Base-by-base conservation (phyloP, 2,888 invertebrate species). In the Meandrusa payeni region DNA sequence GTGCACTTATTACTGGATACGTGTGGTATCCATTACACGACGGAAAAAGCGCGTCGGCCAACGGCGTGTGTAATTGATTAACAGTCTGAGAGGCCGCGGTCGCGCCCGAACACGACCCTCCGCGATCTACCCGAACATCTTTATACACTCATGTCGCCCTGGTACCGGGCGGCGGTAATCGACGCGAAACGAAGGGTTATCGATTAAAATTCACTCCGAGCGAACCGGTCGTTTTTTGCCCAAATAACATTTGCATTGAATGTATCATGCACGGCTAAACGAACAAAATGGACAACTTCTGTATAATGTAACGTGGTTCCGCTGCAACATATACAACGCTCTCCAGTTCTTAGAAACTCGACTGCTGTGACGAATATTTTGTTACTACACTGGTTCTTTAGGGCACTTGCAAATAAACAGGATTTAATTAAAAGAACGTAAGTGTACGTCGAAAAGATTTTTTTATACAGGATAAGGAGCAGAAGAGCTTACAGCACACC, bases 51-150 rank as follows among this genome's bases (percentile, higher is more conserved):
- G 74, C 69, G 67, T 68, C 57, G 72, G 61, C 67, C 80, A 76
- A 66, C 77, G 68, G 76, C 59, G 74, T 77, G 79, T 76, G 74
- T 86, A 85, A 86, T 86, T 83, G 80, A 85, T 83, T 79, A 78
- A 72, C 76, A 76, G 79, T 78, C 77, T 69, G 73, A 76, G 72
- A 75, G 67, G 67, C 71, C 62, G 73, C 65, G 63, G 61, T 66
- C 59, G 60, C 48, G 68, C n/a, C n/a, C 55, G 52, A 40, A 47
- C 47, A 39, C 52, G 47, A 50, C 50, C 55, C 53, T 50, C 57
- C 19, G 19, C 33, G 53, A 52, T 51, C 48, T 40, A 41, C 40
- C 51, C 50, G 63, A 67, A 63, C 75, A 70, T 72, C 72, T 69
- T 69, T 65, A 77, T 77, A 69, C 69, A 66, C 57, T 55, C 19